phyloP scores from a whole-genome alignment of 2,113 vertebrate species.

The Zootoca vivipara region DNA sequence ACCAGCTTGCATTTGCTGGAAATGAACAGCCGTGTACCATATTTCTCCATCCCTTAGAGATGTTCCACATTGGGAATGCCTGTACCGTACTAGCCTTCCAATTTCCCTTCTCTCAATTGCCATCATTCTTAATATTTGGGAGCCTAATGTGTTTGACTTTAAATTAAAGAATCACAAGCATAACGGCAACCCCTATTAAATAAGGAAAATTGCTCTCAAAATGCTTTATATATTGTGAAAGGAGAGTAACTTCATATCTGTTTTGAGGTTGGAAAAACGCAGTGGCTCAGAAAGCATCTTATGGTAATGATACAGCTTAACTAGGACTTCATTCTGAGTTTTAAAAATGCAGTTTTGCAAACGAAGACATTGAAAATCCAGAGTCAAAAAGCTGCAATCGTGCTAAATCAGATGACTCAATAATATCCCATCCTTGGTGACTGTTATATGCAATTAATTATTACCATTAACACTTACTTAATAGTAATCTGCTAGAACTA shows the following conservation, averaged over 20 bases:
- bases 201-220: background rate
- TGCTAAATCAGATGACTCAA: background rate
- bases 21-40: background rate
- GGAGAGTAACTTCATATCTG: background rate
- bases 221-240: background rate
- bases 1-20: no score
- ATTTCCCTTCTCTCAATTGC: background rate
- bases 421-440: background rate
- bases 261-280: background rate
- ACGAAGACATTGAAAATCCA: background rate
- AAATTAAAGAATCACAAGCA: background rate
- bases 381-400: background rate
- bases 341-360: background rate
- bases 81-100: no score
- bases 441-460: conserved; percentile 2
- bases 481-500: conserved; percentile 12
- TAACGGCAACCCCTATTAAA: background rate
- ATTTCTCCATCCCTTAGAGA: background rate
- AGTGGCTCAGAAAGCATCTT: background rate
- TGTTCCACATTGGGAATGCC: background rate
- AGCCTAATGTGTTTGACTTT: no score
- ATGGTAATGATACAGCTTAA: background rate
- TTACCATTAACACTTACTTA: background rate
- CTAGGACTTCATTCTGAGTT: background rate
- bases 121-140: background rate